phyloP scores from a whole-genome alignment of 1,140 invertebrate genomes.

The Alviniconcha marisindica region DNA sequence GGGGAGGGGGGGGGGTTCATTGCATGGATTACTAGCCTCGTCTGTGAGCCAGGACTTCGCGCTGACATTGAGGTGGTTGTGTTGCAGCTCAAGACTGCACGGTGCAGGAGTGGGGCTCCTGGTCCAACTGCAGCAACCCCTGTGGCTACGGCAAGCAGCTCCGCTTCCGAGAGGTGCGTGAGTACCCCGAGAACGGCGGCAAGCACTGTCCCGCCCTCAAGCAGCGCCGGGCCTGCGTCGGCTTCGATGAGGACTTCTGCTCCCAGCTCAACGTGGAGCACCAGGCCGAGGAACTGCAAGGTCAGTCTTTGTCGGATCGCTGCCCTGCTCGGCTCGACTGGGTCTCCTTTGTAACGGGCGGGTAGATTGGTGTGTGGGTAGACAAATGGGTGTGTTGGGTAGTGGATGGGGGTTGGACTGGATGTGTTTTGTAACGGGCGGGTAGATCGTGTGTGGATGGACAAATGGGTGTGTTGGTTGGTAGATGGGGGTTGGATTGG shows the following conservation, averaged over 20 bases:
- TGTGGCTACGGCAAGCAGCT: slow-evolving; percentile 61
- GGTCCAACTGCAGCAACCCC: slow-evolving; percentile 55
- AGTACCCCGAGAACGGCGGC: slow-evolving; percentile 61
- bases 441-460: no score
- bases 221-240: slow-evolving; percentile 56
- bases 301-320: slow-evolving; percentile 41
- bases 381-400: no score
- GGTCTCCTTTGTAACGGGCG: not conserved
- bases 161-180: slow-evolving; percentile 51
- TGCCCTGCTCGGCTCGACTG: no score
- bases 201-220: slow-evolving; percentile 57
- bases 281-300: slow-evolving; percentile 48
- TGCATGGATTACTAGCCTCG: no score
- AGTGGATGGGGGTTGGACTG: no score
- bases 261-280: slow-evolving; percentile 44
- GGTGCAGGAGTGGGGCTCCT: slow-evolving; percentile 55
- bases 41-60: no score
- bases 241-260: slow-evolving; percentile 45
- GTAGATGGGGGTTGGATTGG: no score
- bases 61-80: no score
- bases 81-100: slow-evolving; percentile 65
- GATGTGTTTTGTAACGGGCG: not conserved
- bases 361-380: not conserved
- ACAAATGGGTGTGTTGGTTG: no score
- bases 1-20: no score